Conservation (phyloP, 1,140 invertebrate species). For the Megathymus violae region DNA sequence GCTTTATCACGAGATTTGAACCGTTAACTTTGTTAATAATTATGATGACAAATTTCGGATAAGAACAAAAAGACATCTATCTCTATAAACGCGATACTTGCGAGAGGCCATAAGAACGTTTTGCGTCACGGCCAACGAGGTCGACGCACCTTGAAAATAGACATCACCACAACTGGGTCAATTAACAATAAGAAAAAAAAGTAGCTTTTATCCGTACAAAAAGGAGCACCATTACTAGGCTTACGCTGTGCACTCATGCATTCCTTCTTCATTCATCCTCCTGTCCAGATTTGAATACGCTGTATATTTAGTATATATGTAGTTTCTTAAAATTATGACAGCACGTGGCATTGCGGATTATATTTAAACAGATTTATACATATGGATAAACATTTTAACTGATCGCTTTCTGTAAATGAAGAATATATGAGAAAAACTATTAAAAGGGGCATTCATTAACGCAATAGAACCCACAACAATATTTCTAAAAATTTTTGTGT, state of each 20-base stretch:
- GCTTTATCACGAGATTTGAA: slow-evolving; percentile 6
- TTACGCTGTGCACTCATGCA: background rate
- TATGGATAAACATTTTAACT: too few species aligned
- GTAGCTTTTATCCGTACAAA: slow-evolving; percentile 21
- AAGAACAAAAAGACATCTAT: slow-evolving; percentile 43
- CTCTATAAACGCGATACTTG: slow-evolving; percentile 38
- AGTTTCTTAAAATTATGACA: too few species aligned
- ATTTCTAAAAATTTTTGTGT: too few species aligned
- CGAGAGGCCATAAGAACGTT: slow-evolving; percentile 44
- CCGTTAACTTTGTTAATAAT: slow-evolving; percentile 9
- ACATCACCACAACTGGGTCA: slow-evolving; percentile 50
- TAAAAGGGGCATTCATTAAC: too few species aligned
- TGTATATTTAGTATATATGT: too few species aligned
- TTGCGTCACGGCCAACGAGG: slow-evolving; percentile 42
- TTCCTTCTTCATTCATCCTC: too few species aligned
- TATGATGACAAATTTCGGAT: slow-evolving; percentile 36
- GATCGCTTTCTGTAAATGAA: too few species aligned
- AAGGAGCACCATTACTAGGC: slow-evolving; percentile 15
- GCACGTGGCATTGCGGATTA: too few species aligned
- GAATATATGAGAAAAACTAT: too few species aligned
- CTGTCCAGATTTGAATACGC: too few species aligned
- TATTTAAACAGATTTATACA: too few species aligned
- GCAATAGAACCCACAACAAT: too few species aligned
- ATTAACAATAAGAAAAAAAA: slow-evolving; percentile 46
- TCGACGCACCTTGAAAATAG: slow-evolving; percentile 38